Conservation (phyloP, 64 coral and sea anemone species). For the Actinia tenebrosa region DNA sequence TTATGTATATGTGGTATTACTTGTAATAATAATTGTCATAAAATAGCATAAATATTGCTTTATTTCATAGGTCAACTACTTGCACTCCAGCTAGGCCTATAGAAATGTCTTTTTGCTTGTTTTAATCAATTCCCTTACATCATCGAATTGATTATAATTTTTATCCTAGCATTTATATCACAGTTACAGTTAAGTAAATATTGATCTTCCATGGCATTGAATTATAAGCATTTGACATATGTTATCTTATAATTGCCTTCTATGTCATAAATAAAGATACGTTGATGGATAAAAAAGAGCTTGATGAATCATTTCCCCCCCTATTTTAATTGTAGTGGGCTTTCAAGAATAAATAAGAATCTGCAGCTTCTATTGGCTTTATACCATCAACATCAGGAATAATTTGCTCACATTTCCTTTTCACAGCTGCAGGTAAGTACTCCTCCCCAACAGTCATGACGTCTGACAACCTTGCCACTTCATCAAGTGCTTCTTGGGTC, state of each 20-base stretch:
- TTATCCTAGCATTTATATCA: not conserved
- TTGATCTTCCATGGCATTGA: not conserved
- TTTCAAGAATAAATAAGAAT: conserved; percentile 58
- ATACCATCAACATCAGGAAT: conserved; percentile 50
- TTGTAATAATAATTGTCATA: too few species aligned
- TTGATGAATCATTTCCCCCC: not conserved
- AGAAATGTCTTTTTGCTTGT: not conserved
- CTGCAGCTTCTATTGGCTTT: conserved; percentile 53
- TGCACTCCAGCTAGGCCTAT: too few species aligned
- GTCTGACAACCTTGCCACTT: too few species aligned
- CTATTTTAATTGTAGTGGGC: conserved; percentile 29
- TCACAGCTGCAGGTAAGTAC: conserved; percentile 41
- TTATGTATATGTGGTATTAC: too few species aligned
- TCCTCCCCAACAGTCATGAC: conserved; percentile 12
- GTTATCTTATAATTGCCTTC: not conserved
- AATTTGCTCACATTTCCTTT: conserved; percentile 55
- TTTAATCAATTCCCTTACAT: not conserved
- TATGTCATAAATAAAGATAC: not conserved
- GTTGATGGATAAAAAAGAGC: not conserved
- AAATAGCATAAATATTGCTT: too few species aligned
- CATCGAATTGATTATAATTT: not conserved
- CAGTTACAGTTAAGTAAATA: not conserved
- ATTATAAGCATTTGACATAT: not conserved
- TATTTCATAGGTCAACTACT: too few species aligned
- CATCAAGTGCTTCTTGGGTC: too few species aligned